Evolutionary conservation across 1,140 invertebrate species (phyloP), one percentile per base, ranked within the genome.

Genomic region (Helicoverpa zea): DNA sequence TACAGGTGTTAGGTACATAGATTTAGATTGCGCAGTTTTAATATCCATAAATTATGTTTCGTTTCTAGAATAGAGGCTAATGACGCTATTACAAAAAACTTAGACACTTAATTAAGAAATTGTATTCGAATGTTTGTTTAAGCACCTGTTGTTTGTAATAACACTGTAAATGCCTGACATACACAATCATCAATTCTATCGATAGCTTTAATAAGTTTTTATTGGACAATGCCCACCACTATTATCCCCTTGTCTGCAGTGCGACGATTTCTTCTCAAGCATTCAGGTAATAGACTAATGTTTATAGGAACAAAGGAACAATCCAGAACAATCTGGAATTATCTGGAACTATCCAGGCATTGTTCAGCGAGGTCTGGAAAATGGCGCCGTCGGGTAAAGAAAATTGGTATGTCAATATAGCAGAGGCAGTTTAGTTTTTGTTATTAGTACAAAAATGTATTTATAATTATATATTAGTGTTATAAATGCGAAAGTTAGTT

Each of bases 201-300:
- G 72, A 75, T 75, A 75, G 12, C 13, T 0, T 14, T 1, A 16
- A 2, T 3, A 23, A 23, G 23, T 23, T 23, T 23, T 11, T 11
- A 18, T 16, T n/a, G 1, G 12, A 56, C 1, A 9, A 23, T 23
- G 18, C 56, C 18, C 77, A 61, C 47, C 54, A 52, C 64, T 72
- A 72, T 23, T 3, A 49, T 51, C 35, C 51, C 35, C 63, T 43
- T 14, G 63, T 29, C 64, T 59, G 77, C 64, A 79, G 13, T 70
- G 64, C 77, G 64, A 64, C 66, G 64, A 66, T 66, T 76, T 77
- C 75, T 77, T 75, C 49, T 77, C 75, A 54, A 66, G 75, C 23
- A 77, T 64, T 77, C 75, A 77, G 61, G 75, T 64, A 77, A 77
- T 61, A 66, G 61, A 54, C 49, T 64, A 77, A 77, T 77, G 75